Conservation (phyloP, 2,888 invertebrate species). For the Amiota mariae region DNA sequence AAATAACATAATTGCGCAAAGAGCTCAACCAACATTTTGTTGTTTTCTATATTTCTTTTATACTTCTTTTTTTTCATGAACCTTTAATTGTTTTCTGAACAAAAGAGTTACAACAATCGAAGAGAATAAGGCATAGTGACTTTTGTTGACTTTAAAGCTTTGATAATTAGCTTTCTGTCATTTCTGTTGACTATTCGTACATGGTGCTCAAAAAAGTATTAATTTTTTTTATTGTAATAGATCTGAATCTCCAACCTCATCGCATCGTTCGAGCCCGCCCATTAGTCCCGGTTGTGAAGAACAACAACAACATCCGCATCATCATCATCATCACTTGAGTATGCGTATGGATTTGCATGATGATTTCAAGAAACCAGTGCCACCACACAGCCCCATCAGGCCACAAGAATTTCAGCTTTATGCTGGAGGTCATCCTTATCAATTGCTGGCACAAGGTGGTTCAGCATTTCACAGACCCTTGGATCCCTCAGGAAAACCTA, state of each 20-base stretch:
- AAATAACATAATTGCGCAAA: constrained; percentile 26
- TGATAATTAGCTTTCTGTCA: constrained; percentile 46
- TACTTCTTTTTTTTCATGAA: too few relatives aligned
- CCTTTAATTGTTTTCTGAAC: not conserved
- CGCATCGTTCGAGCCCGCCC: constrained; percentile 85
- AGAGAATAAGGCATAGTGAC: not conserved
- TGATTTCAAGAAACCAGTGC: constrained; percentile 73
- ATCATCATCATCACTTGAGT: constrained; percentile 59
- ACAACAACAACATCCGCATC: constrained; percentile 70
- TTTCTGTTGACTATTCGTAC: not conserved
- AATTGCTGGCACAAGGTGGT: constrained; percentile 73
- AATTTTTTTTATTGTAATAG: constrained; percentile 49
- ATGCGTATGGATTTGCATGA: constrained; percentile 75
- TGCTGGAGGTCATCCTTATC: constrained; percentile 75
- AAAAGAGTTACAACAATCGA: not conserved
- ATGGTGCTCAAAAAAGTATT: constrained; percentile 29
- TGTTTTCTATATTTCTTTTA: too few relatives aligned
- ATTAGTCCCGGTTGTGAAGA: constrained; percentile 91
- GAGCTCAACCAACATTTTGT: not conserved
- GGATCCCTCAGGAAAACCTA: constrained; percentile 74
- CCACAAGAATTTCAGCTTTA: constrained; percentile 73
- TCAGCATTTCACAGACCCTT: constrained; percentile 77
- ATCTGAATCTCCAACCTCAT: constrained; percentile 75
- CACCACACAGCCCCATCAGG: constrained; percentile 72
- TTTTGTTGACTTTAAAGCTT: constrained; percentile 48